A percentile compares a stretch with the other conserved stretches of the same genome.
phyloP scores from a whole-genome alignment of 2,797 vertebrate species.

The Gephyroberyx darwinii region DNA sequence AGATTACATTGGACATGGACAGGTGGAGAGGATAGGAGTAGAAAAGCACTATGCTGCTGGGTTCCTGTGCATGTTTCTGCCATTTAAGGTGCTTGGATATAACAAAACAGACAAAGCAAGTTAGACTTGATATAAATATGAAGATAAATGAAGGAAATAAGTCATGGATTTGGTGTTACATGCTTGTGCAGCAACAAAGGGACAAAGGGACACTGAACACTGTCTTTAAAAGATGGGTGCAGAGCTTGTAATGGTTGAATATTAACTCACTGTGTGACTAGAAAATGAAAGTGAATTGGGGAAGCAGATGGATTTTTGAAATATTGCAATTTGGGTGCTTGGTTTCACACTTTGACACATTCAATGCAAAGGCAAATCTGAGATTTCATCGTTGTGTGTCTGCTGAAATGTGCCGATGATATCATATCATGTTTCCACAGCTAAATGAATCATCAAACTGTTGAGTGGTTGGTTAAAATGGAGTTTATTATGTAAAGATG shows the following conservation, averaged over 20 bases:
- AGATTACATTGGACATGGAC: conserved; percentile 1
- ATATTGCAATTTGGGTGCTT: neutral
- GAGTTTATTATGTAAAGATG: neutral
- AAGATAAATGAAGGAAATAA: neutral
- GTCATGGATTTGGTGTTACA: neutral
- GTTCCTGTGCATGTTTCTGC: too few species aligned
- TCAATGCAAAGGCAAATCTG: too few species aligned
- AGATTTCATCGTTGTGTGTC: too few species aligned
- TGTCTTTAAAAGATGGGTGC: too few species aligned
- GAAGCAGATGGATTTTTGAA: neutral
- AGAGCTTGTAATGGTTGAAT: too few species aligned
- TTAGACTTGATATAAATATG: too few species aligned
- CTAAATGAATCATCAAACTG: neutral
- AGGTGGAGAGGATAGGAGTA: neutral
- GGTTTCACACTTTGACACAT: neutral
- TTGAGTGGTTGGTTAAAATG: neutral
- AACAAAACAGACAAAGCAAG: too few species aligned
- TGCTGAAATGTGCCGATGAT: too few species aligned
- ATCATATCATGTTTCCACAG: neutral
- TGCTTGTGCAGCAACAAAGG: too few species aligned
- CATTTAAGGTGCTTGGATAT: too few species aligned
- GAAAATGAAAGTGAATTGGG: neutral
- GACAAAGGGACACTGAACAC: too few species aligned
- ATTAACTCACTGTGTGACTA: neutral
- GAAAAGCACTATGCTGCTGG: too few species aligned